Conservation (phyloP, 2,888 invertebrate genomes). For the Drosophila cognata region DNA sequence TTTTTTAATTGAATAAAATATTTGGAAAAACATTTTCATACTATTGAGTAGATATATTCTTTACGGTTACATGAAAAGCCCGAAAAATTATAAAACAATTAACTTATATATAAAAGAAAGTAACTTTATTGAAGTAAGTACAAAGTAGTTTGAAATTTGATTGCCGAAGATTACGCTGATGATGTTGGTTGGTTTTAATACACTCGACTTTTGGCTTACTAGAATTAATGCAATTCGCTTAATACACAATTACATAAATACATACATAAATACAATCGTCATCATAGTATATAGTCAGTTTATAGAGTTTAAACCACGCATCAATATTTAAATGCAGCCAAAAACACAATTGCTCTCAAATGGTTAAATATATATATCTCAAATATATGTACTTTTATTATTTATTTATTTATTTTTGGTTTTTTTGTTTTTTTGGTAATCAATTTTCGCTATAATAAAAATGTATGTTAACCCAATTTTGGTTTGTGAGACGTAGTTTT, state of each 20-base stretch:
- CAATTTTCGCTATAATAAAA: constrained; percentile 66
- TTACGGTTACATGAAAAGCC: background rate
- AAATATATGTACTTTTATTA: constrained; percentile 22
- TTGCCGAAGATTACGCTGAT: constrained; percentile 35
- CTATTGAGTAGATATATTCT: constrained; percentile 24
- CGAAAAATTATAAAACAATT: background rate
- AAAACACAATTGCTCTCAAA: constrained; percentile 57
- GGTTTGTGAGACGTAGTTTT: constrained; percentile 34
- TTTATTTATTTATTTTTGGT: constrained; percentile 21
- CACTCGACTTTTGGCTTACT: constrained; percentile 48
- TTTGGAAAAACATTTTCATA: constrained; percentile 29
- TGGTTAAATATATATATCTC: constrained; percentile 39
- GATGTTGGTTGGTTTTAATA: constrained; percentile 19
- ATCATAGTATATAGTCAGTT: constrained; percentile 71
- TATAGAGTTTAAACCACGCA: constrained; percentile 52
- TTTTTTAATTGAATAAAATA: constrained; percentile 33
- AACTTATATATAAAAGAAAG: constrained; percentile 8
- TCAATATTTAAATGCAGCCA: constrained; percentile 69
- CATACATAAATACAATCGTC: constrained; percentile 75
- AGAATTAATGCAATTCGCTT: constrained; percentile 68
- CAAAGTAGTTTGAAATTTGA: constrained; percentile 19
- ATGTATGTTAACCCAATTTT: constrained; percentile 39
- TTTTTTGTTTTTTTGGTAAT: constrained; percentile 34
- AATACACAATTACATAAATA: constrained; percentile 69
- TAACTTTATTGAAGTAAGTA: constrained; percentile 9